Evolutionary conservation across 2,888 invertebrate genomes (phyloP).

Genomic region (Deilephila elpenor): DNA sequence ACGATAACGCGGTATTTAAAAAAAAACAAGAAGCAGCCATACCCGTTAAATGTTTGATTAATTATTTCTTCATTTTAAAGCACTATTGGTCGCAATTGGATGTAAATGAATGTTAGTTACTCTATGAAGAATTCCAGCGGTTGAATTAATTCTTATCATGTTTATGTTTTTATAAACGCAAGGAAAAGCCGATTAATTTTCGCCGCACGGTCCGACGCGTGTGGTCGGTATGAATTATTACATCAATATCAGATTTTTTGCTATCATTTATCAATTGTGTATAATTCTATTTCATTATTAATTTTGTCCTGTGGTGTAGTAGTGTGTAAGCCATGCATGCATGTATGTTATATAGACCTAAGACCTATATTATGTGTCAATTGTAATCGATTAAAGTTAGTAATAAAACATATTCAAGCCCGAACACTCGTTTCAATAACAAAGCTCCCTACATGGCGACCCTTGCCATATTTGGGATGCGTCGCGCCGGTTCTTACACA

Average conservation of each 20-base stretch:
- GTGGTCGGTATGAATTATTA: conserved; percentile 19
- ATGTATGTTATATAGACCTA: no score
- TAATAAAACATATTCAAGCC: no score
- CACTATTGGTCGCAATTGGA: conserved; percentile 13
- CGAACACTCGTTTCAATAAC: no score
- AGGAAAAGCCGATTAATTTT: conserved; percentile 15
- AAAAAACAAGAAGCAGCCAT: conserved; percentile 7
- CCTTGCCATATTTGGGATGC: no score
- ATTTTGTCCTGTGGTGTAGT: no score
- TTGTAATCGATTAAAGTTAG: no score
- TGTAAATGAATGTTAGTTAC: conserved; percentile 12
- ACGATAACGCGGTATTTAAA: neutral
- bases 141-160: neutral
- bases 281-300: conserved; percentile 1
- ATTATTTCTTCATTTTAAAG: conserved; percentile 23
- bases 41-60: conserved; percentile 25
- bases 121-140: conserved; percentile 1
- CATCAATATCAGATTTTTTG: conserved; percentile 3
- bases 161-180: neutral
- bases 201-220: conserved; percentile 19
- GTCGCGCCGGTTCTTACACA: no score
- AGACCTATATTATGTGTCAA: no score
- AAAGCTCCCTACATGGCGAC: no score
- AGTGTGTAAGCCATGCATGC: no score
- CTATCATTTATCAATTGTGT: conserved; percentile 9